Base-by-base conservation (phyloP, 2,113 vertebrate species). In the Chauna torquata region DNA sequence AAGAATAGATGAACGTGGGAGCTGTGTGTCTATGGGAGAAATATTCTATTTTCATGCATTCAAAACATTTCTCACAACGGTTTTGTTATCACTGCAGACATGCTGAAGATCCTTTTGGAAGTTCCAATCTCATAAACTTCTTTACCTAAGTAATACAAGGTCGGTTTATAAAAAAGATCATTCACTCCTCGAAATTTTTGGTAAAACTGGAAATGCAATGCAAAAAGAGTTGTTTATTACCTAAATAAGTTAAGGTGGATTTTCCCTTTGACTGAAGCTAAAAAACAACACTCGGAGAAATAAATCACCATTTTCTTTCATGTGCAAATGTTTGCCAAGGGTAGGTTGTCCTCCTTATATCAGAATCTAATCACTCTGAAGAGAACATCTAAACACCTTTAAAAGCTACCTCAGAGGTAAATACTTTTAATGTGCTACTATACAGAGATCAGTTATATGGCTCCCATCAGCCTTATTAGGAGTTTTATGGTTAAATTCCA, bases 401-500 rank as follows among this genome's bases (percentile, higher is more conserved):
- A 77, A 91, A 94, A 69, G 13, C 34, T 77, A n/a, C 69, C 68
- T 87, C 20, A 47, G 52, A 49, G 18, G 22, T 45, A 86, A 91
- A 83, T 84, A 52, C 11, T 20, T 84, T 72, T 45, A 83, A 15
- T 10, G 54, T 2, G 8, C 7, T 52, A 11, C 44, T 86, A 57
- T 75, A 45, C 12, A 80, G 57, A 79, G 38, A 80, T 82, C 24
- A 28, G 40, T 55, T 80, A 18, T 36, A 90, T 81, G 24, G 54
- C 10, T 95, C 65, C 61, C 71, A 70, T 88, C 68, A 84, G 52
- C 36, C 27, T 93, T 95, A 85, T 68, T 90, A 80, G 64, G 42
- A 84, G 42, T 74, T 22, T 70, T 88, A 75, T 32, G 16, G 54
- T 62, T 93, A 85, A 96, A 96, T 90, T 89, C 62, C 55, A 57